A percentile compares a stretch with the other conserved stretches of the same genome.
These are phyloP conservation scores for Brachionus calyciflorus DNA, from an alignment of 1,140 invertebrate species.

Conservation along the genomic window DNA sequence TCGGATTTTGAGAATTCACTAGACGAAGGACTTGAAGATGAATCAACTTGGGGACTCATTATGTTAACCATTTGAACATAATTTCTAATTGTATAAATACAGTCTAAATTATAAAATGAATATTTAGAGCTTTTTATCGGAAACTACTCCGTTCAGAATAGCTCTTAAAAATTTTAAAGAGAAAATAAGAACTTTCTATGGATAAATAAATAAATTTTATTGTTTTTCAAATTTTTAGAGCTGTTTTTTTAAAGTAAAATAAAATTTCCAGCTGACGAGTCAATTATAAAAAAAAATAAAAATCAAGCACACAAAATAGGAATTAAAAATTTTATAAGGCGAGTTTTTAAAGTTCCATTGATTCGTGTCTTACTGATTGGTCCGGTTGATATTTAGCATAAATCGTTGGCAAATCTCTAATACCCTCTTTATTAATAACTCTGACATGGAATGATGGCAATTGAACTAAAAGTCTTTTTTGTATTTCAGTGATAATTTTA, in stretches of 20 bases:
- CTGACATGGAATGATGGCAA: constrained; percentile 85
- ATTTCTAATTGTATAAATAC: too few species aligned
- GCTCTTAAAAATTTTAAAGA: neutral
- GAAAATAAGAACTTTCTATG: neutral
- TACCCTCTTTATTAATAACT: constrained; percentile 79
- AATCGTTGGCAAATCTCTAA: constrained; percentile 66
- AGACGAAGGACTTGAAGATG: neutral
- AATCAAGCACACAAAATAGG: neutral
- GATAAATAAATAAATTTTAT: constrained; percentile 36
- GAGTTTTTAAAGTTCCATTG: constrained; percentile 37
- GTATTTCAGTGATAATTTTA: constrained; percentile 77
- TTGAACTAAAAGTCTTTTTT: constrained; percentile 82
- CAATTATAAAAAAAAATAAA: constrained; percentile 23
- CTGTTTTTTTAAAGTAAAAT: neutral
- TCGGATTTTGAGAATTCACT: neutral
- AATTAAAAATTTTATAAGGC: too few species aligned
- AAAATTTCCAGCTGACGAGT: constrained; percentile 17
- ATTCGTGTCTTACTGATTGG: constrained; percentile 49
- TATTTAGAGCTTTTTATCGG: too few species aligned
- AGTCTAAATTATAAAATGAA: too few species aligned
- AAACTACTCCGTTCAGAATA: neutral
- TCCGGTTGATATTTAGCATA: constrained; percentile 61
- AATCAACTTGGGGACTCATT: constrained; percentile 27
- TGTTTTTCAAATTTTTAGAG: constrained; percentile 17
- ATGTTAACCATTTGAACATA: neutral